Percentiles rank a stretch among this genome's conserved stretches.
Evolutionary conservation across 2,888 invertebrate species (phyloP).

Genomic region (Macrophya alboannulata): DNA sequence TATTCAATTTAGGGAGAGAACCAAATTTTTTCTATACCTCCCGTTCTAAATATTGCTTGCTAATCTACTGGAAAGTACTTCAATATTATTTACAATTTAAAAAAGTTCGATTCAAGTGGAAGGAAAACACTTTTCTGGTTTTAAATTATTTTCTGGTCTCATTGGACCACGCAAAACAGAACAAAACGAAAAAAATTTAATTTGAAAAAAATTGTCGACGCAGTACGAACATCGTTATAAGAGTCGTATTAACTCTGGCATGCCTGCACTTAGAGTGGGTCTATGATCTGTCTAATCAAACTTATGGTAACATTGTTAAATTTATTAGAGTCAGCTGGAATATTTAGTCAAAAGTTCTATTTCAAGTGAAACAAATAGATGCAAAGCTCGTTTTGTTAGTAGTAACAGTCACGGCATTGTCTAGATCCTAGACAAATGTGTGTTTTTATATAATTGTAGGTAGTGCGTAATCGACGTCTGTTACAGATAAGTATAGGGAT

Average conservation of each 20-base stretch:
- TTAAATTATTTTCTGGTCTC: neutral
- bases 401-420: neutral
- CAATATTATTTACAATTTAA: neutral
- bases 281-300: neutral
- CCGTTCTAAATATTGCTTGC: no score
- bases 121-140: neutral
- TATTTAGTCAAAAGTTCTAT: slow-evolving; percentile 2
- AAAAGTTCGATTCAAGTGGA: neutral
- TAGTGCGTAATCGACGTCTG: slow-evolving; percentile 2
- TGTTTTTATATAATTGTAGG: slow-evolving; percentile 4
- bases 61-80: neutral
- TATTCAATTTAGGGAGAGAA: neutral
- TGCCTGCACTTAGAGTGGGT: neutral
- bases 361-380: neutral
- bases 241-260: neutral
- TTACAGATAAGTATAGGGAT: neutral
- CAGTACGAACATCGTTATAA: neutral
- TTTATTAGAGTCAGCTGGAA: neutral
- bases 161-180: neutral
- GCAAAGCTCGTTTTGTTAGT: neutral
- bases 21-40: neutral
- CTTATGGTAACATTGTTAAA: neutral
- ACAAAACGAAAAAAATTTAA: neutral
- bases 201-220: neutral
- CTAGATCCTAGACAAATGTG: neutral